phyloP scores from a whole-genome alignment of 2,888 invertebrate genomes.

The Sphaerophoria taeniata region DNA sequence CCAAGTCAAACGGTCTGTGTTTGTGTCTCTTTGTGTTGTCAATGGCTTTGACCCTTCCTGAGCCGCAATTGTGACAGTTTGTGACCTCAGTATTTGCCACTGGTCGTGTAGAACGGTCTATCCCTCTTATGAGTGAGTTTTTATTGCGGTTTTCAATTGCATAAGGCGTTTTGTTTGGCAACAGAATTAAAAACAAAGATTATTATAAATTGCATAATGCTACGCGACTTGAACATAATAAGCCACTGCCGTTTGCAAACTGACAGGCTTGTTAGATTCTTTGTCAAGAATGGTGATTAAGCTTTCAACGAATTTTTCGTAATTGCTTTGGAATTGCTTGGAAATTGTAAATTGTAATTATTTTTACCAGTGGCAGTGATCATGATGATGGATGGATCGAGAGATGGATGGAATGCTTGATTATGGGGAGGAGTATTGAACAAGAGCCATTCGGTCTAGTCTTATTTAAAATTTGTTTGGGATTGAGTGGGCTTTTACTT shows the following conservation, averaged over 20 bases:
- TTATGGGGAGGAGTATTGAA: conserved; percentile 22
- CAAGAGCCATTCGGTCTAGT: conserved; percentile 12
- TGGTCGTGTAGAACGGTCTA: neutral
- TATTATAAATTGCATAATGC: conserved; percentile 30
- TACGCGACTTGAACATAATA: conserved; percentile 45
- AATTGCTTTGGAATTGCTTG: conserved; percentile 53
- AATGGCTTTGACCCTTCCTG: conserved; percentile 69
- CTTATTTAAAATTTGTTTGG: neutral
- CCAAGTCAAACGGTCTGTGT: conserved; percentile 29
- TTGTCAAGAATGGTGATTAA: conserved; percentile 56
- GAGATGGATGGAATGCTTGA: conserved; percentile 18
- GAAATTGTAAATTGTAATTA: conserved; percentile 49
- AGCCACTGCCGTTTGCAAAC: conserved; percentile 28
- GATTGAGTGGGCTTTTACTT: conserved; percentile 36
- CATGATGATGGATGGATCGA: conserved; percentile 31
- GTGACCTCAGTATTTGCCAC: conserved; percentile 51
- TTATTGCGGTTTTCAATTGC: conserved; percentile 57
- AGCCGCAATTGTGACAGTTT: conserved; percentile 52
- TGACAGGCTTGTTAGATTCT: conserved; percentile 16
- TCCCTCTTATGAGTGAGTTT: conserved; percentile 46
- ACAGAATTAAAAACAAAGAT: neutral
- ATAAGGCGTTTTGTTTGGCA: conserved; percentile 51
- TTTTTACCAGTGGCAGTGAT: conserved; percentile 32
- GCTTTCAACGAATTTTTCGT: conserved; percentile 59
- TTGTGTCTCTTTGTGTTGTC: conserved; percentile 34